Evolutionary conservation across 2,797 vertebrate species (phyloP), one percentile per base, ranked within the genome.

Genomic region (Notolepis coatsorum): DNA sequence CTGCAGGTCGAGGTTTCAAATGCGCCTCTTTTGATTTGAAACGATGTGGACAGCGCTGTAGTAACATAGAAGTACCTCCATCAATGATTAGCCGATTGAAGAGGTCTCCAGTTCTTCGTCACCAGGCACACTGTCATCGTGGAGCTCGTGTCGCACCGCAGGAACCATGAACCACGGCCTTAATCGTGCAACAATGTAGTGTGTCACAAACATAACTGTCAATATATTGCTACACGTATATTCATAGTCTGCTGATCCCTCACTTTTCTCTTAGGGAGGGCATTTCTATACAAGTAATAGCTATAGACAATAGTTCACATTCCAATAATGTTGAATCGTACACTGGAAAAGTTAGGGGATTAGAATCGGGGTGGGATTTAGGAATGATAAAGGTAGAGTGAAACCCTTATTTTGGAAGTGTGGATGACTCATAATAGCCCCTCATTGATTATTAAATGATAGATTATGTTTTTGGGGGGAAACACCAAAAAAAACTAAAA

Each of bases 181-280:
- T 1, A 77, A 68, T 28, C 10, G 28, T 47, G 84, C 65, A 79
- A 85, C 55, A 15, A n/a, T 65, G 86, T 82, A 46, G 65, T 63
- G 62, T 60, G 65, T 69, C 67, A 72, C 51, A 65, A 43, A n/a
- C n/a, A 73, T 57, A 73, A 80, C 71, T n/a, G n/a, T n/a, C n/a
- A n/a, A n/a, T n/a, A n/a, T n/a, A 72, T 38, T 45, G 50, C 46
- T 10, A 65, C 50, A 54, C 24, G n/a, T 8, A 8, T 53, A 68
- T 10, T 5, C 33, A 39, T 10, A 35, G n/a, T 27, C 17, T 31
- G 23, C 33, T 52, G 9, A 37, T 68, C 58, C 47, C 39, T 64
- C 61, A 38, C 39, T 67, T 61, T 68, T 60, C 39, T 67, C 62
- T 68, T 60, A 73, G 54, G 63, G 39, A 70, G 66, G 51, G 54